Conservation (phyloP, 2,888 invertebrate genomes). For the Osmoderma eremita region DNA sequence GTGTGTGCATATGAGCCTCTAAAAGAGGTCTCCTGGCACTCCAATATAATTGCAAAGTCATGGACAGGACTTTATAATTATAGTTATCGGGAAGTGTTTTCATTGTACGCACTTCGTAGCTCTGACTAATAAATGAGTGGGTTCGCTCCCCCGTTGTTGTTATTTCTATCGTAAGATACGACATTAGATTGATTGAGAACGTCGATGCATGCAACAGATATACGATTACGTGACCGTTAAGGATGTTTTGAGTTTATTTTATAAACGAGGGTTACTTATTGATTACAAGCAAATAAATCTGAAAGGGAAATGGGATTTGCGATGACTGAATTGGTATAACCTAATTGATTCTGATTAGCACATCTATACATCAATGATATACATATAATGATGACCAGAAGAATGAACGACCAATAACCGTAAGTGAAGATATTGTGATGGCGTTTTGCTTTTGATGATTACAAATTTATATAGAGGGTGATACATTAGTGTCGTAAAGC, state of each 20-base stretch:
- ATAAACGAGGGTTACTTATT: not conserved
- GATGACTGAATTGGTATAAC: slow-evolving; percentile 4
- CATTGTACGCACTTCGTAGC: slow-evolving; percentile 42
- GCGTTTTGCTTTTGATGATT: too few species aligned
- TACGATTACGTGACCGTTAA: slow-evolving; percentile 15
- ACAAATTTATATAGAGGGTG: too few species aligned
- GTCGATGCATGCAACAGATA: slow-evolving; percentile 8
- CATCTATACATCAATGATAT: too few species aligned
- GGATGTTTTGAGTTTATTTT: not conserved
- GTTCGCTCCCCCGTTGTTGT: slow-evolving; percentile 16
- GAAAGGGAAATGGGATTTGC: slow-evolving; percentile 1
- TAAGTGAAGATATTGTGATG: too few species aligned
- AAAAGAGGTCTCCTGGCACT: slow-evolving; percentile 49
- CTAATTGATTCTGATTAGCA: slow-evolving; percentile 2
- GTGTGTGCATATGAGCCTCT: slow-evolving; percentile 53
- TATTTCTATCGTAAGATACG: slow-evolving; percentile 6
- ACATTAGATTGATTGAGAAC: slow-evolving; percentile 29
- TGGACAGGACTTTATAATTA: slow-evolving; percentile 51
- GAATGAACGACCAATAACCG: too few species aligned
- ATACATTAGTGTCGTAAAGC: too few species aligned
- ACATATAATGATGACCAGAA: too few species aligned
- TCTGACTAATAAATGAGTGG: slow-evolving; percentile 37
- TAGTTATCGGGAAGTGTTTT: slow-evolving; percentile 51
- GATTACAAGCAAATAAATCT: too few species aligned
- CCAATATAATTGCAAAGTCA: slow-evolving; percentile 54